phyloP scores from a whole-genome alignment of 2,797 vertebrate genomes.

The Botia kubotai region DNA sequence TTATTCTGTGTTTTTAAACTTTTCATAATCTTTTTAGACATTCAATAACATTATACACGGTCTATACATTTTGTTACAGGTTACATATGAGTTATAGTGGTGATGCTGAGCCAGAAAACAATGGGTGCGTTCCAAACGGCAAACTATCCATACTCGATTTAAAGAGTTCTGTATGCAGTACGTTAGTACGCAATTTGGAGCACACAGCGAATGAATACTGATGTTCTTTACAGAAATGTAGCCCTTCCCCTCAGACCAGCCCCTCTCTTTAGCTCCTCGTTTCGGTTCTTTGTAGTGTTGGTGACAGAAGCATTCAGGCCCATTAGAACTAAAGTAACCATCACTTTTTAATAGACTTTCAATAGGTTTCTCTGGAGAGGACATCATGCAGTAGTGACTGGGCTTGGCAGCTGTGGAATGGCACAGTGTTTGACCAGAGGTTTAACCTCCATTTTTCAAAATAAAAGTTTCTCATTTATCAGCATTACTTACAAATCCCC shows the following conservation, averaged over 20 bases:
- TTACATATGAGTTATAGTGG: constrained; percentile 96
- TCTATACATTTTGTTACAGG: constrained; percentile 99
- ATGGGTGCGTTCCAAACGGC: constrained; percentile 69
- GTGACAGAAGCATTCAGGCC: constrained; percentile 49
- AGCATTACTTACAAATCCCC: constrained; percentile 61
- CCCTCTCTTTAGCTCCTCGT: constrained; percentile 55
- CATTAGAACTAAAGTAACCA: constrained; percentile 42
- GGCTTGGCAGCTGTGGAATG: constrained; percentile 77
- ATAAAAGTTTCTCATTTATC: constrained; percentile 55
- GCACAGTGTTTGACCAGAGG: constrained; percentile 81
- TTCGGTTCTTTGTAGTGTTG: constrained; percentile 59
- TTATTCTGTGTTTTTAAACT: constrained; percentile 76
- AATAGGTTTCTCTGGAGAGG: constrained; percentile 47
- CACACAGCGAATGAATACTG: constrained; percentile 57
- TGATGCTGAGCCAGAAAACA: constrained; percentile 88
- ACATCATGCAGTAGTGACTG: constrained; percentile 69
- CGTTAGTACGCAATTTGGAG: not conserved
- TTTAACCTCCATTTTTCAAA: constrained; percentile 64
- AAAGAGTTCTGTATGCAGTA: constrained; percentile 12
- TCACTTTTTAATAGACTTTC: constrained; percentile 39
- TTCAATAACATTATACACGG: constrained; percentile 94
- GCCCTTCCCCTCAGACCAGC: constrained; percentile 66
- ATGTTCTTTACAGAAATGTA: constrained; percentile 85
- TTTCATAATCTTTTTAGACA: constrained; percentile 84
- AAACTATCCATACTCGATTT: constrained; percentile 73